Evolutionary conservation across 2,888 invertebrate genomes (phyloP).

Genomic region (Clunio marinus): DNA sequence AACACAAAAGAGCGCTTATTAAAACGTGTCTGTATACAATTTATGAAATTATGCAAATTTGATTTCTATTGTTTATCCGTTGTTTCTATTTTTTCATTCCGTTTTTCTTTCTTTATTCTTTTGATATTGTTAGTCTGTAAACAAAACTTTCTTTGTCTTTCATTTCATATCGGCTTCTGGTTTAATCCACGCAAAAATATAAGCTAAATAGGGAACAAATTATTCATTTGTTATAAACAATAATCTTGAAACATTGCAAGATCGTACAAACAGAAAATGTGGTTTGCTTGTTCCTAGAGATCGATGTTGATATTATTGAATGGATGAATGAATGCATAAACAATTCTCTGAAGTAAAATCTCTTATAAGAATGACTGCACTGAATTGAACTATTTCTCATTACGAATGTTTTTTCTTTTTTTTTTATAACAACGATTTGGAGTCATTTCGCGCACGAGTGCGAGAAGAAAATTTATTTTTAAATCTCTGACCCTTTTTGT

Average conservation of each 20-base stretch:
- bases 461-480: too few species aligned
- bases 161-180: too few species aligned
- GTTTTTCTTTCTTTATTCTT: not conserved
- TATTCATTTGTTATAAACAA: slow-evolving; percentile 17
- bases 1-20: slow-evolving; percentile 35
- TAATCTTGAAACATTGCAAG: slow-evolving; percentile 4
- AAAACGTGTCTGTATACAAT: slow-evolving; percentile 38
- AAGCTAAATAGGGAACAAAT: not conserved
- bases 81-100: too few species aligned
- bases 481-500: not conserved
- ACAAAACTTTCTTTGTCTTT: slow-evolving; percentile 11
- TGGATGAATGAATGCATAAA: too few species aligned
- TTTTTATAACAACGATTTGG: not conserved
- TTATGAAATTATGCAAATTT: slow-evolving; percentile 39
- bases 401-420: not conserved
- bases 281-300: slow-evolving; percentile 17
- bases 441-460: not conserved
- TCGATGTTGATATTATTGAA: not conserved
- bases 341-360: not conserved
- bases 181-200: slow-evolving; percentile 1
- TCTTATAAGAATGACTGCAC: not conserved
- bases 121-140: not conserved
- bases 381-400: not conserved
- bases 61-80: slow-evolving; percentile 37
- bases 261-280: not conserved